These are phyloP conservation scores for Scaptomyza polygonia DNA, from an alignment of 2,888 invertebrate genomes.

Conservation along the genomic window DNA sequence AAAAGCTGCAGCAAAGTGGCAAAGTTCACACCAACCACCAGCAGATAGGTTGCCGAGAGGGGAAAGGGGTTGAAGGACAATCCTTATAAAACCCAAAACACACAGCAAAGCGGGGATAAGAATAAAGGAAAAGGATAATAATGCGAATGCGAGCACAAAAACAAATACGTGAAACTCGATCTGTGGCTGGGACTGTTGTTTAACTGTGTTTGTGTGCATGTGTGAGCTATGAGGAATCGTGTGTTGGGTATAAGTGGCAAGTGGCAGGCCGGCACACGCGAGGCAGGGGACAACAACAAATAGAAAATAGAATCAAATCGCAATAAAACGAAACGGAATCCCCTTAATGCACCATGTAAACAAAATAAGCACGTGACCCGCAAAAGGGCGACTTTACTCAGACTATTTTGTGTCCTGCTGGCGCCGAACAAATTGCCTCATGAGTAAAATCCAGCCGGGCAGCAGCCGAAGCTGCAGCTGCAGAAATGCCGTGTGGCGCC, in stretches of 20 bases:
- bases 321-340: constrained; percentile 79
- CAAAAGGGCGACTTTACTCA: constrained; percentile 27
- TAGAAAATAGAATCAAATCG: constrained; percentile 74
- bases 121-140: constrained; percentile 65
- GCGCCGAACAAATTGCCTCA: constrained; percentile 67
- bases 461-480: constrained; percentile 35
- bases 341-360: constrained; percentile 81
- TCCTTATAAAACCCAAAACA: constrained; percentile 26
- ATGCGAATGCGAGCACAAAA: constrained; percentile 52
- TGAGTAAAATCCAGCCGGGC: constrained; percentile 54
- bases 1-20: constrained; percentile 80
- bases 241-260: constrained; percentile 11
- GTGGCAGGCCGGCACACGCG: constrained; percentile 35
- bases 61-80: not conserved
- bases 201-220: constrained; percentile 11
- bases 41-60: not conserved
- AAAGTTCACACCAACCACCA: constrained; percentile 83
- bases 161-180: constrained; percentile 65
- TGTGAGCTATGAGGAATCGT: constrained; percentile 6
- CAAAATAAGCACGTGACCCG: constrained; percentile 82
- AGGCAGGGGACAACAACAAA: constrained; percentile 32
- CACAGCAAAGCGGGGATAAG: constrained; percentile 19
- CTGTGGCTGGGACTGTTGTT: constrained; percentile 49
- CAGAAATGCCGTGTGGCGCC: constrained; percentile 43
- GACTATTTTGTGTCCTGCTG: constrained; percentile 38